A percentile compares a stretch with the other conserved stretches of the same genome.
Evolutionary conservation across 1,140 invertebrate species (phyloP).

Genomic region (Spodoptera litura): DNA sequence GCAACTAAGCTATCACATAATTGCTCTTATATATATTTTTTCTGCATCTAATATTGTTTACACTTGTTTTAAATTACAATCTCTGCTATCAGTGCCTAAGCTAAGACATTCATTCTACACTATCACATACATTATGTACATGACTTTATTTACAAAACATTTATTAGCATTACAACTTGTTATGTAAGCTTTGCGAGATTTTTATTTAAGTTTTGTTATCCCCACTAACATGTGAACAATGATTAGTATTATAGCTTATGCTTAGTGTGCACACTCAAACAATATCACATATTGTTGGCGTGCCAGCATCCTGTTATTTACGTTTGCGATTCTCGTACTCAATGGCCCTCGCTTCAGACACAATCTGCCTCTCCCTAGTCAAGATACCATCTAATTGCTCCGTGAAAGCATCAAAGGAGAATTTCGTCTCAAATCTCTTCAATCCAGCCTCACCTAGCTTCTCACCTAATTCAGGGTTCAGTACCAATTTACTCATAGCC

Average conservation of each 20-base stretch:
- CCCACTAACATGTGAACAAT: not conserved
- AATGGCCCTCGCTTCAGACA: conserved; percentile 75
- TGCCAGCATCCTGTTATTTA: conserved; percentile 78
- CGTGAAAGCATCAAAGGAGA: conserved; percentile 93
- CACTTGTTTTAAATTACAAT: too few species aligned
- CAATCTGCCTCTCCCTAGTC: conserved; percentile 77
- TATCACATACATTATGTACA: too few species aligned
- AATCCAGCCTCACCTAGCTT: conserved; percentile 91
- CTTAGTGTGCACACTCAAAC: conserved; percentile 72
- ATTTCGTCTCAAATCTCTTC: conserved; percentile 90
- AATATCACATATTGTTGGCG: conserved; percentile 83
- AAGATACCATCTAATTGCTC: conserved; percentile 89
- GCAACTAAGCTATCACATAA: too few species aligned
- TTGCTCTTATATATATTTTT: too few species aligned
- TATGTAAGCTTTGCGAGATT: too few species aligned
- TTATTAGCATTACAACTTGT: too few species aligned
- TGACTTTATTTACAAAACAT: too few species aligned
- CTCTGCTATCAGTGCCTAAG: too few species aligned
- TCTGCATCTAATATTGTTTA: too few species aligned
- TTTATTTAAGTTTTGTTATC: too few species aligned
- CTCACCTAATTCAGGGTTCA: conserved; percentile 86
- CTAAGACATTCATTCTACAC: too few species aligned
- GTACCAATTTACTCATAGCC: conserved; percentile 91
- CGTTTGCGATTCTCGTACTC: conserved; percentile 75
- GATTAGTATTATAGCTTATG: conserved; percentile 1